Conservation (phyloP, 92 coral and sea anemone species). For the Porites divaricata region DNA sequence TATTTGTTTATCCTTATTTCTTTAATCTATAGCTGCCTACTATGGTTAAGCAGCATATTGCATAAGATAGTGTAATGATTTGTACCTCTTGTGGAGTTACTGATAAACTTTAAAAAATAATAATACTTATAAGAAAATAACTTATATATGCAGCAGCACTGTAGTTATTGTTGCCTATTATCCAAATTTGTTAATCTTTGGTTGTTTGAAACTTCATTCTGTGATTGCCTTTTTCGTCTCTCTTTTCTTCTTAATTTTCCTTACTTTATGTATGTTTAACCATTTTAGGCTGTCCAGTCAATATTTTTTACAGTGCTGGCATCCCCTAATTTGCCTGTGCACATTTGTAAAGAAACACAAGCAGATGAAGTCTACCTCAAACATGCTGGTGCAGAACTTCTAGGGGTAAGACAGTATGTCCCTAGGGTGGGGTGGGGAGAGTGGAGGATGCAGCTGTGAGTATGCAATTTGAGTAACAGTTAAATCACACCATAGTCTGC, state of each 20-base stretch:
- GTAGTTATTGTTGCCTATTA: too few relatives aligned
- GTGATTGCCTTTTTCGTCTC: not conserved
- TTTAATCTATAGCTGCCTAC: too few relatives aligned
- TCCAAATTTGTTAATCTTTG: too few relatives aligned
- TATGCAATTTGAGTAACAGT: too few relatives aligned
- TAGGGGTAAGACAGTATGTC: constrained; percentile 62
- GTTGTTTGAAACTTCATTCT: not conserved
- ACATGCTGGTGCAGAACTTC: constrained; percentile 82
- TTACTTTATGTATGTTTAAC: not conserved
- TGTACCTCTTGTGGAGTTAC: too few relatives aligned
- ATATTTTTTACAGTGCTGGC: constrained; percentile 91
- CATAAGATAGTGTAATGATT: too few relatives aligned
- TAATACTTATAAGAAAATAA: too few relatives aligned
- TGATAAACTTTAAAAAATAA: too few relatives aligned
- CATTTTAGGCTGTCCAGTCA: constrained; percentile 84
- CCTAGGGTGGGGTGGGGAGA: not conserved
- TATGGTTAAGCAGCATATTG: too few relatives aligned
- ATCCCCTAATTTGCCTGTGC: constrained; percentile 91
- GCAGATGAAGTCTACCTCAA: constrained; percentile 80
- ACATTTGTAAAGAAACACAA: constrained; percentile 69
- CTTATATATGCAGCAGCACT: too few relatives aligned
- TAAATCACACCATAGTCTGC: too few relatives aligned
- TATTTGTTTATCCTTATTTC: too few relatives aligned
- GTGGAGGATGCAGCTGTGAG: not conserved
- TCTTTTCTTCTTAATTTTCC: not conserved